phyloP scores from a whole-genome alignment of 2,113 vertebrate species.

The Gambusia holbrooki region DNA sequence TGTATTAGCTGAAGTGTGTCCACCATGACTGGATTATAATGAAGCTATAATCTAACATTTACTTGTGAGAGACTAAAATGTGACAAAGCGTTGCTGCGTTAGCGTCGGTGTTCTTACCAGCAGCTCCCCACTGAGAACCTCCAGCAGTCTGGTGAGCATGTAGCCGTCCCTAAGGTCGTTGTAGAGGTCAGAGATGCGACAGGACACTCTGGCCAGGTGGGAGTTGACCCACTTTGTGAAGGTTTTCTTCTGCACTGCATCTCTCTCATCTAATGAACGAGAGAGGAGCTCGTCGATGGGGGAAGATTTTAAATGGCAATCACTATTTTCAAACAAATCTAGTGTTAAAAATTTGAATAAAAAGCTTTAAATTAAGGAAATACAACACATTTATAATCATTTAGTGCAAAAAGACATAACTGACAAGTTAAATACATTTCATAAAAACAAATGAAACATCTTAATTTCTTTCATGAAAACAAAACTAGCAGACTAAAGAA shows the following conservation, averaged over 20 bases:
- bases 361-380: not conserved
- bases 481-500: too few relatives aligned
- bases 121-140: slow-evolving; percentile 93
- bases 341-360: not conserved
- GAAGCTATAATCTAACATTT: too few relatives aligned
- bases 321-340: not conserved
- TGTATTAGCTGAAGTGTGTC: too few relatives aligned
- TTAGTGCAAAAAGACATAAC: too few relatives aligned
- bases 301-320: not conserved
- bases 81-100: not conserved
- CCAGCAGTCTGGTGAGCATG: slow-evolving; percentile 91
- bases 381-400: too few relatives aligned
- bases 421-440: too few relatives aligned
- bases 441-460: too few relatives aligned
- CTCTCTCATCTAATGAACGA: slow-evolving; percentile 86
- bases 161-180: slow-evolving; percentile 90
- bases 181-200: slow-evolving; percentile 91
- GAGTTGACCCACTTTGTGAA: slow-evolving; percentile 97
- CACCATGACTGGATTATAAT: not conserved
- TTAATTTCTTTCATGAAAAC: too few relatives aligned
- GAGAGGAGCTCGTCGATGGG: not conserved
- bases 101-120: slow-evolving; percentile 80
- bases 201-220: slow-evolving; percentile 88
- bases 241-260: slow-evolving; percentile 96
- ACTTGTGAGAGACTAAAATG: too few relatives aligned